Conservation (phyloP, 2,113 vertebrate genomes). For the Apistogramma diplotaenia region DNA sequence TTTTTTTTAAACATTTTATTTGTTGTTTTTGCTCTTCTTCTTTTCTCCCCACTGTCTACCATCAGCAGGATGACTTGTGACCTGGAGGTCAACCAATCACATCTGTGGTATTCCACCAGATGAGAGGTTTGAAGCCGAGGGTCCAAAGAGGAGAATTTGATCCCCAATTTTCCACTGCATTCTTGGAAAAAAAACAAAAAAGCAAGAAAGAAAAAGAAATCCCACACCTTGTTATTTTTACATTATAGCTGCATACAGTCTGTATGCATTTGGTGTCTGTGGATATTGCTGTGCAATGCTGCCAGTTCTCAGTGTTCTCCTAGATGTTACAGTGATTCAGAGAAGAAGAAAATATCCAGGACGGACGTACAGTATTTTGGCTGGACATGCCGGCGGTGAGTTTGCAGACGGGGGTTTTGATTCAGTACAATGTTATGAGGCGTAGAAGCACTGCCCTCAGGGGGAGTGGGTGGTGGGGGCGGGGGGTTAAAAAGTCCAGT, state of each 20-base stretch:
- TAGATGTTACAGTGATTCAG: slow-evolving; percentile 50
- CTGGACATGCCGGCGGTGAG: slow-evolving; percentile 27
- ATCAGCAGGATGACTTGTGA: slow-evolving; percentile 59
- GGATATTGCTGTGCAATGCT: slow-evolving; percentile 65
- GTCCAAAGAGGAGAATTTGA: slow-evolving; percentile 45
- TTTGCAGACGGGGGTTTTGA: slow-evolving; percentile 37
- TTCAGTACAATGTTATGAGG: slow-evolving; percentile 61
- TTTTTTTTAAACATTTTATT: slow-evolving; percentile 44
- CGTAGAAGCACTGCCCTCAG: slow-evolving; percentile 33
- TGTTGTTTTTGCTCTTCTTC: slow-evolving; percentile 56
- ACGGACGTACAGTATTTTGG: slow-evolving; percentile 18
- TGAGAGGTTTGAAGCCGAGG: slow-evolving; percentile 32
- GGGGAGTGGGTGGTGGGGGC: background rate
- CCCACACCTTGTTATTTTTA: slow-evolving; percentile 36
- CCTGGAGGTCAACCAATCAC: slow-evolving; percentile 67
- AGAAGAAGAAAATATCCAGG: slow-evolving; percentile 60
- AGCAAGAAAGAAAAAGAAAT: background rate
- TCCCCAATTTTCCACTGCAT: slow-evolving; percentile 29
- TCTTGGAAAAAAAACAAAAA: background rate
- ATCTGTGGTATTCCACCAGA: slow-evolving; percentile 50
- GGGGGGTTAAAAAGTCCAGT: slow-evolving; percentile 43
- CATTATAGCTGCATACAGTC: slow-evolving; percentile 48
- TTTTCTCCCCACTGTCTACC: slow-evolving; percentile 35
- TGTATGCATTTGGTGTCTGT: slow-evolving; percentile 52
- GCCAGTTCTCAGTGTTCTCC: slow-evolving; percentile 48